A percentile compares a stretch with the other conserved stretches of the same genome.
Conservation (phyloP, 1,140 invertebrate genomes). For the Rhopalosiphum padi region DNA sequence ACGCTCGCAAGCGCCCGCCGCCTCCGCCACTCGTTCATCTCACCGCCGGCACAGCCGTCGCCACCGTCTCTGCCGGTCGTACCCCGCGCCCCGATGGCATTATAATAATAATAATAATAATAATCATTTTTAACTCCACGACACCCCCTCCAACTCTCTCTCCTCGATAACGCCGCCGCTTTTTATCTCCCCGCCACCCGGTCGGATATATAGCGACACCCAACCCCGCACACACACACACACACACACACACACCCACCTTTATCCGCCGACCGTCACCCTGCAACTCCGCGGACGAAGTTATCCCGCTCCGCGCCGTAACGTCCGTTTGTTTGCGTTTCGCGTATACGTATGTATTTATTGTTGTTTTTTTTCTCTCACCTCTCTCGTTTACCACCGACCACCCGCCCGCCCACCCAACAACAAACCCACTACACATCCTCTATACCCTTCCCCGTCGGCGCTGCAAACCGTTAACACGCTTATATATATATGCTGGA, state of each 20-base stretch:
- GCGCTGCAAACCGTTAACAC: not conserved
- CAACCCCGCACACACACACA: not conserved
- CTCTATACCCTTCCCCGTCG: not conserved
- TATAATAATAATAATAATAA: constrained; percentile 51
- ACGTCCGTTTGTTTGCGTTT: constrained; percentile 49
- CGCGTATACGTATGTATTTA: not conserved
- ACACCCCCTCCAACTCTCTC: not conserved
- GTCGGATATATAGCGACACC: not conserved
- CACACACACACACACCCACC: not conserved
- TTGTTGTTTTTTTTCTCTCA: constrained; percentile 22
- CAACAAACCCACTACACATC: not conserved
- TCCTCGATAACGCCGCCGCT: not conserved
- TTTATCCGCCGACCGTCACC: not conserved
- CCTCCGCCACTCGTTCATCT: not conserved
- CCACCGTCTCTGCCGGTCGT: not conserved
- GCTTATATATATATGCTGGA: not conserved
- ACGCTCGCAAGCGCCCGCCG: not conserved
- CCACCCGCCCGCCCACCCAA: not conserved
- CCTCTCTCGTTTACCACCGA: not conserved
- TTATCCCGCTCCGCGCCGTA: not conserved
- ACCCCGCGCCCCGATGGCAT: not conserved
- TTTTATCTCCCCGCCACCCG: constrained; percentile 26
- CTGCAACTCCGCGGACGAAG: not conserved
- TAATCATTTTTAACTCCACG: constrained; percentile 56
- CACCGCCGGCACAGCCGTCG: not conserved